These are phyloP conservation scores for Parambassis ranga DNA, from an alignment of 2,797 vertebrate genomes.

Conservation along the genomic window DNA sequence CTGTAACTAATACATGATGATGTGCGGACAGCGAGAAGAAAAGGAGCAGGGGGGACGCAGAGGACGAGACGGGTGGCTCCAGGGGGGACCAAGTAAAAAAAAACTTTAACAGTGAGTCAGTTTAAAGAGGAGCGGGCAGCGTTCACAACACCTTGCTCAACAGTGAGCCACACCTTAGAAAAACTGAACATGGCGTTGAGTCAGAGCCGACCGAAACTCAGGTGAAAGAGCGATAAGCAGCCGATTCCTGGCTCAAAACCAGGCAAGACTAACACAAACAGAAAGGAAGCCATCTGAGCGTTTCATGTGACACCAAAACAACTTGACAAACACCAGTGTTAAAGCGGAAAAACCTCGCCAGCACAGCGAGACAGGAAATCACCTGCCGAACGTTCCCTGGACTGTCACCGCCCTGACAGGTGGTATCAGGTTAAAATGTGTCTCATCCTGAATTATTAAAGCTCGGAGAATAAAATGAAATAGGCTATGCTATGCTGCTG, in stretches of 20 bases:
- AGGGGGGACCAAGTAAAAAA: background rate
- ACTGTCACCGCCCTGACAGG: conserved; percentile 38
- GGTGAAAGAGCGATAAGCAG: conserved; percentile 13
- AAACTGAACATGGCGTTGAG: conserved; percentile 71
- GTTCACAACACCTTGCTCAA: conserved; percentile 53
- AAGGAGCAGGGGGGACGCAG: background rate
- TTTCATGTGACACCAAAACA: background rate
- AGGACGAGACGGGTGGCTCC: background rate
- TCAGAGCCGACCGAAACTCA: conserved; percentile 79
- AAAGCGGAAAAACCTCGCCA: background rate
- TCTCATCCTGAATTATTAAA: conserved; percentile 6
- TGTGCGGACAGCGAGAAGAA: conserved; percentile 27
- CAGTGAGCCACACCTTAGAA: conserved; percentile 77
- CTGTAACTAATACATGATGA: conserved; percentile 58
- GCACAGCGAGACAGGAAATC: background rate
- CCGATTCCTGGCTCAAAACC: background rate
- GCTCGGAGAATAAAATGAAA: background rate
- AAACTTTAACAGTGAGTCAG: background rate
- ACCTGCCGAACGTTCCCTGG: conserved; percentile 32
- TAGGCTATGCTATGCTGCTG: too few species aligned
- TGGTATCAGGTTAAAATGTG: conserved; percentile 10
- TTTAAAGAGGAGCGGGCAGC: background rate
- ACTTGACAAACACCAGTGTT: background rate
- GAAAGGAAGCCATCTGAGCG: accelerated
- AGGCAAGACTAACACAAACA: accelerated